Evolutionary conservation across 2,113 vertebrate genomes (phyloP), one percentile per base, ranked within the genome.

Genomic region (Sciurus niger): DNA sequence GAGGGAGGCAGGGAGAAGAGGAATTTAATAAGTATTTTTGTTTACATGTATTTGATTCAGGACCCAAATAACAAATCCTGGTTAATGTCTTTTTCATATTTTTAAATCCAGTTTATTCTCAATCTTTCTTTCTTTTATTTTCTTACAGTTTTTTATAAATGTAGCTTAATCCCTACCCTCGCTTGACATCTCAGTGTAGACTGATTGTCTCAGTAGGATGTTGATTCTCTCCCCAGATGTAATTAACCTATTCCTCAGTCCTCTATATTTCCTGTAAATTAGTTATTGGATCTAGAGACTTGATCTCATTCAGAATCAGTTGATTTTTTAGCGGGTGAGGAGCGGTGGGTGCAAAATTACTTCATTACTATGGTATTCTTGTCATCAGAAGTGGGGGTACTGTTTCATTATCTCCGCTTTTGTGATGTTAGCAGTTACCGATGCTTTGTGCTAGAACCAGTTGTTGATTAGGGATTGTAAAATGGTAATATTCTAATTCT

Each of bases 1-100:
- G 40, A 40, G 40, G 40, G 40, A 40, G 40, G 40, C 4, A 40
- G 40, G 40, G 40, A 40, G 40, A 4, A 40, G 40, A 40, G 40
- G 40, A 40, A 40, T 40, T 40, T 40, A 28, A 30, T 11, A 65
- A 28, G 11, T 14, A 68, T 89, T 37, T 79, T 91, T 89, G 37
- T 88, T 87, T 90, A 78, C 18, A 60, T 73, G 68, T 95, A 14
- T 83, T 94, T 87, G 68, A 93, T 53, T 92, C 51, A 55, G 55
- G 79, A 65, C 63, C 83, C 53, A 77, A 70, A 68, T 67, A 67
- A 67, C 22, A 67, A 5, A 30, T 67, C 89, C 22, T 93, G 70
- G 2, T 60, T 74, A n/a, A 9, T 68, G 4, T 90, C 30, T 87
- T 93, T 55, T 85, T 72, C 53, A 30, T 48, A 14, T 84, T n/a